Base-by-base conservation (phyloP, 2,888 invertebrate species). In the Nephrotoma flavescens region DNA sequence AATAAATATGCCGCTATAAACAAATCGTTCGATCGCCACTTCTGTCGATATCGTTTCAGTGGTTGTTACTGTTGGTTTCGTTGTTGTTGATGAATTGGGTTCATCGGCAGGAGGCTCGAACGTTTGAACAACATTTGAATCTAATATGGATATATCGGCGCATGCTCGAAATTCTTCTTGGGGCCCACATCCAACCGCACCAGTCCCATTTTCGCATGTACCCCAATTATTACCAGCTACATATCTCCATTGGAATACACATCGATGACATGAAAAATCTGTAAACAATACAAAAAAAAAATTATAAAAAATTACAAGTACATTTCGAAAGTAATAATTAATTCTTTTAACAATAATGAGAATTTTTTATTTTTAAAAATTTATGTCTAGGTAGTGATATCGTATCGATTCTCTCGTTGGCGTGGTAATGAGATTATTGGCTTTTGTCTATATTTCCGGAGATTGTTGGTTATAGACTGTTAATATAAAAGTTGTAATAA, bases 101-200 rank as follows among this genome's bases (percentile, higher is more conserved):
- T 15, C 41, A 42, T 6, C 44, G 31, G 11, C 19, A 9, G 42
- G 45, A 9, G 42, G 42, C 7, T 42, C 42, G 6, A 42, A 15
- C n/a, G 84, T 84, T 84, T 84, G 84, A 15, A 42, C 84, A 84
- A 84, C 15, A 84, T 84, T 84, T 11, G 42, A 42, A 19, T 85
- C 44, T 42, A 42, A 42, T 52, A 97, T 94, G 15, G 95, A 93
- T 83, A 97, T 94, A 89, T 97, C 97, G 0, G 97, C 95, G 88
- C 97, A 97, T 0, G 96, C 95, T 19, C 97, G 93, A 89, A 97
- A 97, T 90, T 97, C 96, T 90, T 97, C 97, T 90, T 97, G 97
- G 0, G 96, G 96, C 0, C 97, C 97, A 89, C 97, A 97, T 0
- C 97, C 97, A 0, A 97, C 95, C 0, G 95, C 95, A 45, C 95